phyloP scores from a whole-genome alignment of 2,113 vertebrate species.

The Clarias magur region DNA sequence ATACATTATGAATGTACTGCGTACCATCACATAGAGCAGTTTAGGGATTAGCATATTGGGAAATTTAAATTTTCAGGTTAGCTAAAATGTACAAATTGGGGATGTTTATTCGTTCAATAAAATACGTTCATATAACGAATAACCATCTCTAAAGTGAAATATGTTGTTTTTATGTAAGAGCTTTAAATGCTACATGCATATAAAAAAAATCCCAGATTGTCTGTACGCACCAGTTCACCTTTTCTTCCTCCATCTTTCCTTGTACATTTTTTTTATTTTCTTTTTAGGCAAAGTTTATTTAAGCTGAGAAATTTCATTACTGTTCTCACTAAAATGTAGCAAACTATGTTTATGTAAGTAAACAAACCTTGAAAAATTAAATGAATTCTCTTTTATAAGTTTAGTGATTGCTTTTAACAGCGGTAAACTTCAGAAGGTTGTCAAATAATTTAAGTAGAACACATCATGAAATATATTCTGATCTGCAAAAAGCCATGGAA shows the following conservation, averaged over 20 bases:
- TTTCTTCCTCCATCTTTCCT: not conserved
- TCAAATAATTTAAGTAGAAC: not conserved
- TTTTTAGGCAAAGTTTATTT: not conserved
- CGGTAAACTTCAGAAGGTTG: not conserved
- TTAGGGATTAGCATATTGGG: not conserved
- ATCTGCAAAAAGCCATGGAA: not conserved
- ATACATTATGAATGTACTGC: not conserved
- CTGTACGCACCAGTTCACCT: not conserved
- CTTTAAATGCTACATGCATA: not conserved
- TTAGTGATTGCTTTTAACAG: too few relatives aligned
- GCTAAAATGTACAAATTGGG: not conserved
- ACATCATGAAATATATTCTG: constrained; percentile 3
- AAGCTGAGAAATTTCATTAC: not conserved
- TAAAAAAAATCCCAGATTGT: not conserved
- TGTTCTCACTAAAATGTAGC: not conserved
- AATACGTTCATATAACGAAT: not conserved
- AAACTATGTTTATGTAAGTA: not conserved
- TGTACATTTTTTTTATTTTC: not conserved
- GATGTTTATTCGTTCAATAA: not conserved
- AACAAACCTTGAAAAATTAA: not conserved
- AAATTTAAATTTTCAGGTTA: not conserved
- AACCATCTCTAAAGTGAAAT: not conserved
- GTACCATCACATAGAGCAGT: not conserved
- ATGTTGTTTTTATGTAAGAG: not conserved
- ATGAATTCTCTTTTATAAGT: not conserved